Evolutionary conservation across 1,140 invertebrate species (phyloP).

Genomic region (Grapholita molesta): DNA sequence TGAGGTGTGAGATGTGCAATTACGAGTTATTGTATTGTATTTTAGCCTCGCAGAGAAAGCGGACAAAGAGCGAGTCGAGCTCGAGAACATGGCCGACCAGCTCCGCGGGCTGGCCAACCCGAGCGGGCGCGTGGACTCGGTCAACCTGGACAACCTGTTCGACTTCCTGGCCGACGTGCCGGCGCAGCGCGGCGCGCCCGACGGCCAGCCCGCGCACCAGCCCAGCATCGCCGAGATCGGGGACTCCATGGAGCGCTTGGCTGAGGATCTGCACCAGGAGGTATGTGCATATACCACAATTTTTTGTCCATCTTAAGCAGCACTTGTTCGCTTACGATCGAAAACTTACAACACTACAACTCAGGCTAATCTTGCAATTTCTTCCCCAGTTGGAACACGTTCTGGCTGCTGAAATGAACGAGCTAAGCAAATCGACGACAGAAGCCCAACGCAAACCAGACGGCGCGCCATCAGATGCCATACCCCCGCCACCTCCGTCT

Average conservation of each 20-base stretch:
- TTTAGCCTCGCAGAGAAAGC: conserved; percentile 61
- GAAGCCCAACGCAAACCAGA: conserved; percentile 67
- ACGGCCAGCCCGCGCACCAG: conserved; percentile 79
- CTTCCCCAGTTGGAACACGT: conserved; percentile 68
- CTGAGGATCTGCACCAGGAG: conserved; percentile 87
- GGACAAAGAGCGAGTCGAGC: conserved; percentile 58
- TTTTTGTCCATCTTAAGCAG: not conserved
- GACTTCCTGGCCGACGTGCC: conserved; percentile 93
- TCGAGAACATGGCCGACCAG: conserved; percentile 67
- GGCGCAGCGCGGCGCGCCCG: conserved; percentile 74
- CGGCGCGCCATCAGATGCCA: conserved; percentile 62
- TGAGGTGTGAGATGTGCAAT: too few relatives aligned
- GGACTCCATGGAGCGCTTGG: conserved; percentile 89
- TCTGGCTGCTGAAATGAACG: conserved; percentile 67
- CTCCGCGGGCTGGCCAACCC: conserved; percentile 50
- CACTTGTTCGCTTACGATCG: too few relatives aligned
- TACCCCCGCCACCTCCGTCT: conserved; percentile 55
- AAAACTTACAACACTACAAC: too few relatives aligned
- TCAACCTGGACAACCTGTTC: conserved; percentile 96
- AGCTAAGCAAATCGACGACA: conserved; percentile 54
- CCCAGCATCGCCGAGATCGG: conserved; percentile 92
- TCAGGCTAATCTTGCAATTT: conserved; percentile 84
- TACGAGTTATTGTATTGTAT: too few relatives aligned
- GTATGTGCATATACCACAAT: conserved; percentile 39
- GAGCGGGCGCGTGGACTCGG: conserved; percentile 79